Percentiles rank a stretch among this genome's conserved stretches.
phyloP scores from a whole-genome alignment of 2,113 vertebrate genomes.

The Elaphurus davidianus region DNA sequence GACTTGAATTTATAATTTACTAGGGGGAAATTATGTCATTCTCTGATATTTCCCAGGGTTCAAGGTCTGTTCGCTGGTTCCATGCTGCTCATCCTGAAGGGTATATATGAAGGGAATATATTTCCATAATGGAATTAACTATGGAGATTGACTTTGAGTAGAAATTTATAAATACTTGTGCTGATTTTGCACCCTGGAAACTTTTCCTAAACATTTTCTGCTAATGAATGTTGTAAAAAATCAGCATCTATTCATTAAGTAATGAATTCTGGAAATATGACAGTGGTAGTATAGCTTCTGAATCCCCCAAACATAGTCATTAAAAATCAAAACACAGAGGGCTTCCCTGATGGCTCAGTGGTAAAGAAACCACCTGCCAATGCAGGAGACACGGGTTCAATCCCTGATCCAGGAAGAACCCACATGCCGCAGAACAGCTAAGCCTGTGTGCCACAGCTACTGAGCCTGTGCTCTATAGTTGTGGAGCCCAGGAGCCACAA shows the following conservation, averaged over 20 bases:
- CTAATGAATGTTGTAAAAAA: conserved; percentile 32
- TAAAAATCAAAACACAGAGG: not conserved
- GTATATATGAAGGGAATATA: not conserved
- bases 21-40: not conserved
- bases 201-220: conserved; percentile 12
- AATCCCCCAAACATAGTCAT: not conserved
- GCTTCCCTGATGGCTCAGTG: not conserved
- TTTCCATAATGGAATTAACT: not conserved
- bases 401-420: not conserved
- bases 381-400: not conserved
- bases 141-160: not conserved
- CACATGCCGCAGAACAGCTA: not conserved
- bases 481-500: not conserved
- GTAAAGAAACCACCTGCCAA: not conserved
- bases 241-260: not conserved
- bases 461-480: not conserved
- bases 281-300: not conserved
- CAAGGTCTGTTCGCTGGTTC: not conserved
- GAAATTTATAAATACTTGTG: not conserved
- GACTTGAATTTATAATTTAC: conserved; percentile 6
- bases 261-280: not conserved
- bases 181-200: not conserved
- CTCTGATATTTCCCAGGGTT: not conserved
- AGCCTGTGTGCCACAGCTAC: not conserved
- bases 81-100: not conserved